Percentiles rank a stretch among this genome's conserved stretches.
phyloP scores from a whole-genome alignment of 2,797 vertebrate genomes.

The Acanthurus tractus region DNA sequence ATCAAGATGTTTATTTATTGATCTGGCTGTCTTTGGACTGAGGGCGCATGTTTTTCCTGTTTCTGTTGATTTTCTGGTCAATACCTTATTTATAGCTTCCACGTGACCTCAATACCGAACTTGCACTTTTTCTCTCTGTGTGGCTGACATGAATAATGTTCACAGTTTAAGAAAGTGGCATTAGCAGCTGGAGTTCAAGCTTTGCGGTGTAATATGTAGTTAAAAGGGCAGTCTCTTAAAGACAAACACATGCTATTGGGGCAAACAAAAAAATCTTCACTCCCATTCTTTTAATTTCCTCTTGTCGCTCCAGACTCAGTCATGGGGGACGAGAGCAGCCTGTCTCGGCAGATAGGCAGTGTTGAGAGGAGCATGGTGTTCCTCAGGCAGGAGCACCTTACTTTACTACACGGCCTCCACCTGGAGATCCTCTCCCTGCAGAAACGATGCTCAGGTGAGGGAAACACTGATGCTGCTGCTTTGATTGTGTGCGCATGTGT shows the following conservation, averaged over 20 bases:
- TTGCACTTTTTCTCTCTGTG: background rate
- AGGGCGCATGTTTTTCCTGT: background rate
- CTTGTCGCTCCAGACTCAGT: conserved; percentile 61
- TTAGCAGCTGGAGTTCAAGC: background rate
- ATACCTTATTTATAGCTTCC: conserved; percentile 58
- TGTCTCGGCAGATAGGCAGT: conserved; percentile 92
- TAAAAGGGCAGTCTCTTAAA: background rate
- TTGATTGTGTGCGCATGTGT: conserved; percentile 2
- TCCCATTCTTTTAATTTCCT: conserved; percentile 3
- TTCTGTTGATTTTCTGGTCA: conserved; percentile 26
- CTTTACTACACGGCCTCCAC: conserved; percentile 93
- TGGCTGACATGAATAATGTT: conserved; percentile 28
- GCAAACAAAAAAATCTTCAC: background rate
- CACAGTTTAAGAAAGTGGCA: background rate
- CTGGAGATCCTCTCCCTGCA: conserved; percentile 96
- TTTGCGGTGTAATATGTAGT: background rate
- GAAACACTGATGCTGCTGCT: background rate
- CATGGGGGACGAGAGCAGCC: conserved; percentile 89
- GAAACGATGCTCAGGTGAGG: conserved; percentile 95
- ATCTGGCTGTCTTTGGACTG: background rate
- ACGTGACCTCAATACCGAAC: conserved; percentile 55
- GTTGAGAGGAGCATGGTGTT: conserved; percentile 94
- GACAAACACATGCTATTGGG: background rate
- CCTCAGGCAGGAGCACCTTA: conserved; percentile 95
- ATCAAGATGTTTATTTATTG: background rate